These are phyloP conservation scores for Smittia aterrima DNA, from an alignment of 2,888 invertebrate species.

Conservation along the genomic window DNA sequence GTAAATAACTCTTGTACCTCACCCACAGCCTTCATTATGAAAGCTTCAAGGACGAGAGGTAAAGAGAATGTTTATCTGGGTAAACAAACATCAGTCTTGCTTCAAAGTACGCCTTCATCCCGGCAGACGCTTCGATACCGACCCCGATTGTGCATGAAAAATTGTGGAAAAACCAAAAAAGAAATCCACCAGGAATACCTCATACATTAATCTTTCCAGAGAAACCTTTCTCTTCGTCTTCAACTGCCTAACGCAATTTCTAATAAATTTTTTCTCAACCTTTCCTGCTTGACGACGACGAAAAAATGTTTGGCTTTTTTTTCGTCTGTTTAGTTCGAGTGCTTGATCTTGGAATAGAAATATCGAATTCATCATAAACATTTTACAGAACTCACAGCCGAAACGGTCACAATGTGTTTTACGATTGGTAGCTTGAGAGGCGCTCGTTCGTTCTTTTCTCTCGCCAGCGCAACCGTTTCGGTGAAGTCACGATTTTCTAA, in stretches of 20 bases:
- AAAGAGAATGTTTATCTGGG: slow-evolving; percentile 12
- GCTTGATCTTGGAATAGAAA: not conserved
- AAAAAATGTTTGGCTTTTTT: not conserved
- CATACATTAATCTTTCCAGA: slow-evolving; percentile 34
- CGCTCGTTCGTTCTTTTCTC: not conserved
- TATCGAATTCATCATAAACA: no score
- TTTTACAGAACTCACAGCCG: slow-evolving; percentile 5
- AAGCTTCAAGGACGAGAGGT: not conserved
- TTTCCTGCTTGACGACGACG: not conserved
- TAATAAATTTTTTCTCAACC: no score
- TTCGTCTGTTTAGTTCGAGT: not conserved
- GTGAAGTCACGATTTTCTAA: slow-evolving; percentile 35
- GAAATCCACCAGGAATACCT: slow-evolving; percentile 26
- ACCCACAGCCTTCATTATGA: no score
- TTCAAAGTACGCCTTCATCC: not conserved
- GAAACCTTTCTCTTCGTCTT: slow-evolving; percentile 27
- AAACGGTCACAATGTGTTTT: slow-evolving; percentile 33
- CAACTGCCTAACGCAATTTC: not conserved
- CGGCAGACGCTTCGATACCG: not conserved
- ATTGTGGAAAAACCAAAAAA: not conserved
- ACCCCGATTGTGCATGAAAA: not conserved
- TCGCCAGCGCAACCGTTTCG: not conserved
- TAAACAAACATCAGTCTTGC: slow-evolving; percentile 22
- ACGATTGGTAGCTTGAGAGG: not conserved
- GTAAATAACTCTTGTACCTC: no score